Evolutionary conservation across 2,113 vertebrate genomes (phyloP).

Genomic region (Stomatorhinus ivindoensis): DNA sequence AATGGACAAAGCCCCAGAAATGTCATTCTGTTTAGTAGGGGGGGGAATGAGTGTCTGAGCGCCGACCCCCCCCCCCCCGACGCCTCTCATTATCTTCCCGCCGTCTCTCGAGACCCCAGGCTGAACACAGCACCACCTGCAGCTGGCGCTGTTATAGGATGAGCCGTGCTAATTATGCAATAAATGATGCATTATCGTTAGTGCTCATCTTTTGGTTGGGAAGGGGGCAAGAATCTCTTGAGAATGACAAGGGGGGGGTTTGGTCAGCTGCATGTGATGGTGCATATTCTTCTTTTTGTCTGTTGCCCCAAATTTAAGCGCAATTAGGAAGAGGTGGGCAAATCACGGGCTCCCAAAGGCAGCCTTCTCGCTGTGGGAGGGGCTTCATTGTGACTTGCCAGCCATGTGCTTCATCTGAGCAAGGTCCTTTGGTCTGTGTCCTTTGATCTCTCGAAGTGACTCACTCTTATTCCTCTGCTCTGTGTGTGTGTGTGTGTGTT

Average conservation of each 20-base stretch:
- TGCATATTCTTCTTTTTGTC: neutral
- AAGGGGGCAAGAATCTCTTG: constrained; percentile 10
- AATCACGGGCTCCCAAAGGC: neutral
- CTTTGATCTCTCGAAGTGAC: neutral
- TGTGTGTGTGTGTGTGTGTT: neutral
- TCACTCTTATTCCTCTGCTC: neutral
- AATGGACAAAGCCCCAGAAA: neutral
- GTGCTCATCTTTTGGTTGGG: constrained; percentile 14
- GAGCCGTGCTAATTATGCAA: constrained; percentile 36
- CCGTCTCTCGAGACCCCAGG: constrained; percentile 18
- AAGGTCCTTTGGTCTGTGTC: neutral
- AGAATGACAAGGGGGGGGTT: neutral
- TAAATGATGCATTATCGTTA: constrained; percentile 36
- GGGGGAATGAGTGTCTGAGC: neutral
- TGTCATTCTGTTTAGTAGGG: neutral
- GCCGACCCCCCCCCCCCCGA: neutral
- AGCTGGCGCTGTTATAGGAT: constrained; percentile 34
- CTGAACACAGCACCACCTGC: constrained; percentile 39
- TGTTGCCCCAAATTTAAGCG: constrained; percentile 3
- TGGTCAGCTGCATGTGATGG: neutral
- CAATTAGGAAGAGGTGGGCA: constrained; percentile 21
- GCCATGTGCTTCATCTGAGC: neutral
- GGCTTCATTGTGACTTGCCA: constrained; percentile 4
- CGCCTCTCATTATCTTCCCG: constrained; percentile 37
- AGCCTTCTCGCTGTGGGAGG: neutral